A percentile compares a stretch with the other conserved stretches of the same genome.
These are phyloP conservation scores for Trachops cirrhosus DNA, from an alignment of 2,797 vertebrate species.

Conservation along the genomic window DNA sequence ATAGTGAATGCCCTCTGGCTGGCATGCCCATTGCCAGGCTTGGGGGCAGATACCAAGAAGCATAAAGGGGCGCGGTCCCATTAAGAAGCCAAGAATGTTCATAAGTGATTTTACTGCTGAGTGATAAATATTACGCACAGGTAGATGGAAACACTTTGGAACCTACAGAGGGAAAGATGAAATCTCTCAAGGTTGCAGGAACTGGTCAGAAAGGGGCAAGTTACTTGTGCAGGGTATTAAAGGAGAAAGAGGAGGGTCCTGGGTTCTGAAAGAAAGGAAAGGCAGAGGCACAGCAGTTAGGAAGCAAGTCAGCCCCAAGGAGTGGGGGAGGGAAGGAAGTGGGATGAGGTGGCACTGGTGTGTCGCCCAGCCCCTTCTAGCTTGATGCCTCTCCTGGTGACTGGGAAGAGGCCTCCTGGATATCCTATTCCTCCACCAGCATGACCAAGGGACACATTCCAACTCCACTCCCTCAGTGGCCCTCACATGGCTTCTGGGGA, in stretches of 20 bases:
- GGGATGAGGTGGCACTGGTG: not conserved
- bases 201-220: not conserved
- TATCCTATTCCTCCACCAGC: not conserved
- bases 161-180: not conserved
- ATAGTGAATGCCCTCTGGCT: not conserved
- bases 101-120: not conserved
- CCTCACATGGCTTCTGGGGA: not conserved
- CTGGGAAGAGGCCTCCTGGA: not conserved
- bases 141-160: not conserved
- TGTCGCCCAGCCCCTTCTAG: not conserved
- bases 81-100: not conserved
- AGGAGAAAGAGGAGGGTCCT: not conserved
- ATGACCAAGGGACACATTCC: not conserved
- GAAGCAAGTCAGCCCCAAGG: not conserved
- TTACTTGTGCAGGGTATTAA: not conserved
- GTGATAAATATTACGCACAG: not conserved
- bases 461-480: not conserved
- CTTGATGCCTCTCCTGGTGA: not conserved
- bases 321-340: not conserved
- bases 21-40: not conserved
- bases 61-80: not conserved
- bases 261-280: not conserved
- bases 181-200: not conserved
- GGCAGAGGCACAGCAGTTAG: not conserved
- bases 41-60: not conserved